Evolutionary conservation across 2,113 vertebrate genomes (phyloP).

Genomic region (Cololabis saira): DNA sequence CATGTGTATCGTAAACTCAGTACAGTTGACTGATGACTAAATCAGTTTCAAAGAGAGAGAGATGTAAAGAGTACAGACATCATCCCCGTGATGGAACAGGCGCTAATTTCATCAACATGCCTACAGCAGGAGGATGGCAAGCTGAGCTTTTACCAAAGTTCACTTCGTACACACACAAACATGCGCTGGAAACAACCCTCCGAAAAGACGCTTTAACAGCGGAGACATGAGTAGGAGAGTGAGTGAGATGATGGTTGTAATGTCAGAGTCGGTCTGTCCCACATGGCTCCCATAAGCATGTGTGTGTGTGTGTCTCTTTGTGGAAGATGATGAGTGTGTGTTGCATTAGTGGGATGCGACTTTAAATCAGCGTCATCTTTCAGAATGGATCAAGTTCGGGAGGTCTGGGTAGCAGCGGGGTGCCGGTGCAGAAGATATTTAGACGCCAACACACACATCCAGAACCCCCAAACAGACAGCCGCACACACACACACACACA

Average conservation of each 20-base stretch:
- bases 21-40: constrained; percentile 66
- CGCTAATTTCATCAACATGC: constrained; percentile 66
- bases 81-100: constrained; percentile 50
- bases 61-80: constrained; percentile 43
- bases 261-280: constrained; percentile 86
- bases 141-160: constrained; percentile 18
- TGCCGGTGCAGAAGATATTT: constrained; percentile 43
- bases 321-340: constrained; percentile 15
- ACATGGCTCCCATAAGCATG: constrained; percentile 89
- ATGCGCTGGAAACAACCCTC: constrained; percentile 23
- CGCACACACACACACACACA: constrained; percentile 53
- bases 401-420: constrained; percentile 14
- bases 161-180: constrained; percentile 15
- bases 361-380: constrained; percentile 74
- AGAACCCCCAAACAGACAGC: constrained; percentile 46
- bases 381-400: constrained; percentile 39
- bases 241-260: constrained; percentile 72
- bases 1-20: constrained; percentile 33
- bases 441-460: constrained; percentile 39
- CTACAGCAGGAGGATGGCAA: constrained; percentile 43
- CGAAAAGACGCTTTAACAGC: constrained; percentile 71
- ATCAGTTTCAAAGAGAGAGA: constrained; percentile 51
- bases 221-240: constrained; percentile 55
- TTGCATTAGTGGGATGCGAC: constrained; percentile 68
- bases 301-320: constrained; percentile 26